Conservation (phyloP, 1,140 invertebrate genomes). For the Conus ventricosus region DNA sequence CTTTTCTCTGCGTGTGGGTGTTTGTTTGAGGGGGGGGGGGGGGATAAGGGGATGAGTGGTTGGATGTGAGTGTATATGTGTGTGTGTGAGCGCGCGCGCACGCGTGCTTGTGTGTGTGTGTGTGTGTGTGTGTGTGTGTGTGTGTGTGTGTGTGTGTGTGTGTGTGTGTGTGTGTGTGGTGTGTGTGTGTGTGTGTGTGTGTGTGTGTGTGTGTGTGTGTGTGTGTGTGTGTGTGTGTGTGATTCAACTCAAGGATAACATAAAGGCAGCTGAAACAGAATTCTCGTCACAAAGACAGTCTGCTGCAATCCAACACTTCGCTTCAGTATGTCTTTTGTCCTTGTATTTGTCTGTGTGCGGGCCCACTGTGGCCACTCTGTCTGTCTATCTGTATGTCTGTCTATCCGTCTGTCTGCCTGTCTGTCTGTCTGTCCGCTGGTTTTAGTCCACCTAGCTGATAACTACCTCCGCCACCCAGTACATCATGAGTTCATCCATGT, state of each 20-base stretch:
- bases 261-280: no score
- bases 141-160: background rate
- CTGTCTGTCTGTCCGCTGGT: background rate
- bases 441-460: slow-evolving; percentile 31
- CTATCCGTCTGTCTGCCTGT: background rate
- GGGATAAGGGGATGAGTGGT: no score
- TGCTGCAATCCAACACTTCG: background rate
- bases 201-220: background rate
- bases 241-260: no score
- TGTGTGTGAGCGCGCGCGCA: background rate
- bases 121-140: background rate
- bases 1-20: no score
- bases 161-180: background rate
- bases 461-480: no score
- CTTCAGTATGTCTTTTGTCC: background rate
- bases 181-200: background rate
- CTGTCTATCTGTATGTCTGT: background rate
- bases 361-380: background rate
- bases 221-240: background rate
- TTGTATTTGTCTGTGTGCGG: background rate
- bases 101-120: background rate
- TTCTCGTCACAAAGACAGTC: no score
- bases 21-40: no score
- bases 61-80: background rate
- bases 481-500: no score